A percentile compares a stretch with the other conserved stretches of the same genome.
Conservation (phyloP, 2,113 vertebrate genomes). For the Leiothrix lutea region DNA sequence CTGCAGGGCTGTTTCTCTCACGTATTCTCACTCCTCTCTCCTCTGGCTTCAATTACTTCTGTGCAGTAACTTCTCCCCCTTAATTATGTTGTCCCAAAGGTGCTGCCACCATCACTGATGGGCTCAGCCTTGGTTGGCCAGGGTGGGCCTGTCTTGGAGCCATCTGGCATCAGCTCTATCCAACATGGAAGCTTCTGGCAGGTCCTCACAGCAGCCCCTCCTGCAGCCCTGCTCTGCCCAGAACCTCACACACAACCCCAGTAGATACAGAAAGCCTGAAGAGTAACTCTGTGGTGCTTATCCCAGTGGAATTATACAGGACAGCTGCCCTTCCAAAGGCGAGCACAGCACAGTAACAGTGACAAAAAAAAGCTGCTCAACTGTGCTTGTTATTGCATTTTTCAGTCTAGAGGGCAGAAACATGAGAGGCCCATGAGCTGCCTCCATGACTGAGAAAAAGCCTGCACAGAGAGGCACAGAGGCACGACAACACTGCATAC, state of each 20-base stretch:
- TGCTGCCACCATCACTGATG: rapidly evolving
- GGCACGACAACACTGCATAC: neutral
- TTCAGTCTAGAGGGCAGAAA: neutral
- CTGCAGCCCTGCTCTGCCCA: neutral
- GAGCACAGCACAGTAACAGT: rapidly evolving
- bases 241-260: neutral
- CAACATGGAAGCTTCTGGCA: neutral
- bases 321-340: neutral
- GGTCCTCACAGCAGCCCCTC: neutral
- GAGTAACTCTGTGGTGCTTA: too few species aligned
- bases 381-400: neutral
- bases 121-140: neutral
- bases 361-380: neutral
- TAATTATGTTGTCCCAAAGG: neutral
- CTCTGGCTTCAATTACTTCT: neutral
- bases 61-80: neutral
- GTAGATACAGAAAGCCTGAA: neutral
- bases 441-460: neutral
- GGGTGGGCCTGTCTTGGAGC: neutral
- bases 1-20: too few species aligned
- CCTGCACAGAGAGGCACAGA: neutral
- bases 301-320: neutral
- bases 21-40: rapidly evolving
- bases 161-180: rapidly evolving
- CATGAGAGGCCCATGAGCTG: neutral